phyloP scores from a whole-genome alignment of 1,140 invertebrate species.

The Panagrolaimus sp. region DNA sequence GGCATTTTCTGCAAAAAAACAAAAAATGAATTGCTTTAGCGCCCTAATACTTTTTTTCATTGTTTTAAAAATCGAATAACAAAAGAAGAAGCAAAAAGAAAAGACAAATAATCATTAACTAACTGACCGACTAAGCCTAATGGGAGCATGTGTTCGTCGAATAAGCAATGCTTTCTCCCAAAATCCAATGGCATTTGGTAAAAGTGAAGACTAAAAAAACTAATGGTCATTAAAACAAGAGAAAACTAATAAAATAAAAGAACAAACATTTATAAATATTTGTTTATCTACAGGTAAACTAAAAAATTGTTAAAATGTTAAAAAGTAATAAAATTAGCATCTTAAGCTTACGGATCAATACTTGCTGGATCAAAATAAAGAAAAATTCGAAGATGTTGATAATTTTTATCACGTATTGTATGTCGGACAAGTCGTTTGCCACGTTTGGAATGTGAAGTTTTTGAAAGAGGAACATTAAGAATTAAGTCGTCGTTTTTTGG shows the following conservation, averaged over 20 bases:
- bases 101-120: not conserved
- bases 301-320: not conserved
- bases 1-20: constrained; percentile 34
- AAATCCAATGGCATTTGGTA: constrained; percentile 37
- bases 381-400: constrained; percentile 35
- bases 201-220: constrained; percentile 26
- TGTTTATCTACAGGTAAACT: constrained; percentile 34
- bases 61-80: not conserved
- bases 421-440: constrained; percentile 14
- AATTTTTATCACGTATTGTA: not conserved
- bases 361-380: constrained; percentile 39
- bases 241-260: constrained; percentile 15
- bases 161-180: constrained; percentile 39
- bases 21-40: constrained; percentile 18
- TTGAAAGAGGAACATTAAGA: constrained; percentile 33
- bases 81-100: too few species aligned
- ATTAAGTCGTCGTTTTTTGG: constrained; percentile 38
- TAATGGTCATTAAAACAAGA: not conserved
- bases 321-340: not conserved
- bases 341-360: constrained; percentile 13
- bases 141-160: constrained; percentile 29
- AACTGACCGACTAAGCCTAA: constrained; percentile 33
- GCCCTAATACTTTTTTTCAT: not conserved
- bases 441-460: constrained; percentile 9
- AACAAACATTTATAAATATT: constrained; percentile 30